These are phyloP conservation scores for Escarpia spicata DNA, from an alignment of 2,888 invertebrate genomes.

Conservation along the genomic window DNA sequence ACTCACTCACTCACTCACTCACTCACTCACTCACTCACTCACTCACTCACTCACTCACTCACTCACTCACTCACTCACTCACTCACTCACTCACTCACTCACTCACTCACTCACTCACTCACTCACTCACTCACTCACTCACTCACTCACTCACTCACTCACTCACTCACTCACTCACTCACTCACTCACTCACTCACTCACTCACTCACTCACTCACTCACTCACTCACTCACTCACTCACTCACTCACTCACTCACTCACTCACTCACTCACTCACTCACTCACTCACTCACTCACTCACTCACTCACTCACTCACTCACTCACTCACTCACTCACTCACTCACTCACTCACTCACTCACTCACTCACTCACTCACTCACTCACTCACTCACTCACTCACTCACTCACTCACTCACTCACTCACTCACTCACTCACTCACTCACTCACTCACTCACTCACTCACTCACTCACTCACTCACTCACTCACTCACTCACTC, in stretches of 20 bases:
- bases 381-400: too few relatives aligned
- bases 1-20: too few relatives aligned
- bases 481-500: not conserved
- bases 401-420: conserved; percentile 14
- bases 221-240: not conserved
- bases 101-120: not conserved
- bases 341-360: too few relatives aligned
- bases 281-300: not conserved
- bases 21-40: too few relatives aligned
- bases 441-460: conserved; percentile 14
- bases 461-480: not conserved
- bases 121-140: not conserved
- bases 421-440: conserved; percentile 19
- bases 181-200: too few relatives aligned
- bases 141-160: too few relatives aligned
- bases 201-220: not conserved
- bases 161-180: too few relatives aligned
- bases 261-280: not conserved
- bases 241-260: not conserved
- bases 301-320: not conserved
- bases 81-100: not conserved
- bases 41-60: not conserved
- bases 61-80: not conserved
- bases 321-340: too few relatives aligned
- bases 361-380: too few relatives aligned